Evolutionary conservation across 2,888 invertebrate species (phyloP).

Genomic region (Agrilus mali): DNA sequence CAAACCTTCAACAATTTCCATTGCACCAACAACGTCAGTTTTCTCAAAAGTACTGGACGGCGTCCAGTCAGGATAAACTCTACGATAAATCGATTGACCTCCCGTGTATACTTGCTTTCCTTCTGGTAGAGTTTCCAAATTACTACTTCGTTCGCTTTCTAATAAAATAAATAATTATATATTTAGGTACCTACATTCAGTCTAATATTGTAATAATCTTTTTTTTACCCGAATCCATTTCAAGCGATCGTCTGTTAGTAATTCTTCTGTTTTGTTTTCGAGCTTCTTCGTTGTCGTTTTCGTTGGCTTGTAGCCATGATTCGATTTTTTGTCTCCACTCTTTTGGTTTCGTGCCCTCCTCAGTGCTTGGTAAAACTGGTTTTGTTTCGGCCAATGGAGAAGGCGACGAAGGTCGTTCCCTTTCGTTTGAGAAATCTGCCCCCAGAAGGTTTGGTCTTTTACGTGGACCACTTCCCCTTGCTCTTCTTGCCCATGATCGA

Average conservation of each 20-base stretch:
- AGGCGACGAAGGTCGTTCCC: slow-evolving; percentile 60
- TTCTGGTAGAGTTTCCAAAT: slow-evolving; percentile 64
- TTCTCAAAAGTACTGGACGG: slow-evolving; percentile 67
- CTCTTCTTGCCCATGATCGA: slow-evolving; percentile 79
- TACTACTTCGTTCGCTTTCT: slow-evolving; percentile 69
- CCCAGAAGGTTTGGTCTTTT: slow-evolving; percentile 67
- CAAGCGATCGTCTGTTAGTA: slow-evolving; percentile 64
- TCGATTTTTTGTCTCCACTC: slow-evolving; percentile 87
- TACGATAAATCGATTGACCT: slow-evolving; percentile 39
- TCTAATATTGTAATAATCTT: background rate
- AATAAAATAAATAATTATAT: slow-evolving; percentile 5
- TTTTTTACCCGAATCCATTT: slow-evolving; percentile 65
- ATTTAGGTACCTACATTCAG: background rate
- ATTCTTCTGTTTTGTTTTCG: slow-evolving; percentile 53
- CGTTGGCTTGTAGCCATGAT: slow-evolving; percentile 81
- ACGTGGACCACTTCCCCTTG: slow-evolving; percentile 54
- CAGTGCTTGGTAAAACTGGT: slow-evolving; percentile 40
- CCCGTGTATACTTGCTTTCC: slow-evolving; percentile 43
- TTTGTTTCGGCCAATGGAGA: slow-evolving; percentile 47
- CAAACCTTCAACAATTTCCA: slow-evolving; percentile 80
- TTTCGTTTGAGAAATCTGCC: slow-evolving; percentile 58
- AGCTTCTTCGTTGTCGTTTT: slow-evolving; percentile 63
- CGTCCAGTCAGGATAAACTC: slow-evolving; percentile 67
- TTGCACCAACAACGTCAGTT: slow-evolving; percentile 69
- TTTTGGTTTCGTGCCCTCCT: slow-evolving; percentile 43